Base-by-base conservation (phyloP, 2,797 vertebrate species). In the Furcifer pardalis region DNA sequence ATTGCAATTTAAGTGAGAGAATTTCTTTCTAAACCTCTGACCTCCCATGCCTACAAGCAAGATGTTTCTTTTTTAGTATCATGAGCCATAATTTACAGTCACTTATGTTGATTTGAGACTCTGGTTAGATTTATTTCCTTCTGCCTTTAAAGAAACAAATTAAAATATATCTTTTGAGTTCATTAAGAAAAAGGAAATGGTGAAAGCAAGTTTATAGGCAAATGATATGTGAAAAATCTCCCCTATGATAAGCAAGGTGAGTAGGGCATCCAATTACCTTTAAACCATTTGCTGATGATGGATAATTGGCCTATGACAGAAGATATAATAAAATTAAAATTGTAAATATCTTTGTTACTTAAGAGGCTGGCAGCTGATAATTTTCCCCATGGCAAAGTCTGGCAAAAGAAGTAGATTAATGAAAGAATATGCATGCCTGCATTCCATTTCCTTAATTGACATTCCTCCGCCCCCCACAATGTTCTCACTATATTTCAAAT, bases 401-500 rank as follows among this genome's bases (percentile, higher is more conserved):
- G 87, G 68, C 91, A 79, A 32, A 81, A 90, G 84, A 92, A 77
- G 79, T 87, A 80, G 25, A 66, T n/a, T 89, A 73, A 82, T 81
- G 81, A 85, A 93, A 87, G 82, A 91, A 84, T 62, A 42, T 84
- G 46, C 71, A 9, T 56, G 63, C 49, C 76, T 32, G 8, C n/a
- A n/a, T 7, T 9, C 10, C 30, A 4, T 5, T 21, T 84, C 88
- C 82, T 56, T 77, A 42, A 82, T 42, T 89, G 74, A 85, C 87
- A 81, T 0, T 72, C 15, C 52, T 15, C 42, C 72, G 23, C 68
- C 30, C 8, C 5, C 85, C 82, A 87, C 65, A 81, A 87, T 89
- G 89, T 90, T 94, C 92, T 91, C 92, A 94, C 91, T 94, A 91
- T 92, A 93, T 92, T 92, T 88, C 91, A 89, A 87, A 84, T 89